Conservation (phyloP, 2,113 vertebrate genomes). For the Sisor rabdophorus region DNA sequence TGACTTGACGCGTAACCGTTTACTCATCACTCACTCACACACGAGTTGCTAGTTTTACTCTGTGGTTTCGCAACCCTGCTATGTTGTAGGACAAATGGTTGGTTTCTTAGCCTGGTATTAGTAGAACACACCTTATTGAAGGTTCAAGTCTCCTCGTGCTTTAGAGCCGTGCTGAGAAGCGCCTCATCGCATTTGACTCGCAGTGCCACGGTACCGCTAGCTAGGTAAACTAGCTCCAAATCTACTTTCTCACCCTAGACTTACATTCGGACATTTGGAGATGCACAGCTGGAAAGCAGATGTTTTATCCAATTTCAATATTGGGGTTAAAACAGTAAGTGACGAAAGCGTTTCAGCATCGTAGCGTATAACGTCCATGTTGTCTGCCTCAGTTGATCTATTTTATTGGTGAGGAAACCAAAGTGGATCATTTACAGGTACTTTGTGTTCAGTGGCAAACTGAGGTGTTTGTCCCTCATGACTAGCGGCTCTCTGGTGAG, state of each 20-base stretch:
- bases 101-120: slow-evolving; percentile 4
- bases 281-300: slow-evolving; percentile 32
- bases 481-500: slow-evolving; percentile 7
- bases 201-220: slow-evolving; percentile 15
- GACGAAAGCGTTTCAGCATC: not conserved
- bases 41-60: slow-evolving; percentile 8
- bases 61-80: not conserved
- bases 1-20: not conserved
- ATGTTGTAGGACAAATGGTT: slow-evolving; percentile 38
- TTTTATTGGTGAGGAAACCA: not conserved
- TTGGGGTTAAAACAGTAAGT: slow-evolving; percentile 14
- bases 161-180: slow-evolving; percentile 22
- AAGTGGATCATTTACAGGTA: not conserved
- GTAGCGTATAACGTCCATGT: no score
- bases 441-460: not conserved
- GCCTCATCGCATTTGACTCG: slow-evolving; percentile 23
- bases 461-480: not conserved
- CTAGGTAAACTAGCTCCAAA: slow-evolving; percentile 37
- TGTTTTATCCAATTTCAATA: slow-evolving; percentile 10
- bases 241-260: slow-evolving; percentile 13
- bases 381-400: not conserved
- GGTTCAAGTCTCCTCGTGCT: slow-evolving; percentile 8
- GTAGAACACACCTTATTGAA: slow-evolving; percentile 21
- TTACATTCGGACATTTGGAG: slow-evolving; percentile 35
- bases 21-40: slow-evolving; percentile 12